Conservation (phyloP, 1,140 invertebrate genomes). For the Hermatobates lingyangjiaoensis region DNA sequence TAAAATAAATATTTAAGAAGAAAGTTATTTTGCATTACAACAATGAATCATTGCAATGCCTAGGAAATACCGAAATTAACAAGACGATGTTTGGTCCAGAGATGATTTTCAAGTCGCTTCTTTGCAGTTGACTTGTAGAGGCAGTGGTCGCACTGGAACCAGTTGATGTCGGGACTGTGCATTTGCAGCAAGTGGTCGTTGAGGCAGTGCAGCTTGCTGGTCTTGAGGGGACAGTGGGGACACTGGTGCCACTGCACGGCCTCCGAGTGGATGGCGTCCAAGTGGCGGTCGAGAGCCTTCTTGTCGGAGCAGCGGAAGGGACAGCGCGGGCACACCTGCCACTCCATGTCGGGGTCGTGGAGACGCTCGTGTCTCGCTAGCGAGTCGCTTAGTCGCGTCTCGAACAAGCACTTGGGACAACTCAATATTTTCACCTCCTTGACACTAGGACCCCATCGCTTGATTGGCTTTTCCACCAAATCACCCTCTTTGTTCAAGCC, state of each 20-base stretch:
- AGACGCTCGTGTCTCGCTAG: neutral
- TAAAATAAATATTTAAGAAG: no score
- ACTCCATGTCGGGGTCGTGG: neutral
- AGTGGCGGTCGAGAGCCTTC: neutral
- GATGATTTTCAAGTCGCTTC: constrained; percentile 1
- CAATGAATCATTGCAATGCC: constrained; percentile 20
- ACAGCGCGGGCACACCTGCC: constrained; percentile 29
- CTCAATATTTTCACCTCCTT: constrained; percentile 17
- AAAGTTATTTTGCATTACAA: no score
- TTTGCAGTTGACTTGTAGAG: neutral
- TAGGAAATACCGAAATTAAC: constrained; percentile 13
- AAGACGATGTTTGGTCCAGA: neutral
- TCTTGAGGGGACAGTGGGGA: constrained; percentile 35
- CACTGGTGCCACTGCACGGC: constrained; percentile 40
- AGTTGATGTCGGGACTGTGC: constrained; percentile 15
- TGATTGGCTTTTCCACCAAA: no score
- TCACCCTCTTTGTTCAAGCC: no score
- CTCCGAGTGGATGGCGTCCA: constrained; percentile 1
- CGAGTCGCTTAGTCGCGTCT: neutral
- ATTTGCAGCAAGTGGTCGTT: constrained; percentile 25
- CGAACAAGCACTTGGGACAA: neutral
- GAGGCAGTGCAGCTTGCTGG: constrained; percentile 29
- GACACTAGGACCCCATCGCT: no score
- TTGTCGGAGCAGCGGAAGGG: constrained; percentile 2
- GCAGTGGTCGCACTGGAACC: constrained; percentile 25